Conservation (phyloP, 2,888 invertebrate species). For the Galerucella calmariensis region DNA sequence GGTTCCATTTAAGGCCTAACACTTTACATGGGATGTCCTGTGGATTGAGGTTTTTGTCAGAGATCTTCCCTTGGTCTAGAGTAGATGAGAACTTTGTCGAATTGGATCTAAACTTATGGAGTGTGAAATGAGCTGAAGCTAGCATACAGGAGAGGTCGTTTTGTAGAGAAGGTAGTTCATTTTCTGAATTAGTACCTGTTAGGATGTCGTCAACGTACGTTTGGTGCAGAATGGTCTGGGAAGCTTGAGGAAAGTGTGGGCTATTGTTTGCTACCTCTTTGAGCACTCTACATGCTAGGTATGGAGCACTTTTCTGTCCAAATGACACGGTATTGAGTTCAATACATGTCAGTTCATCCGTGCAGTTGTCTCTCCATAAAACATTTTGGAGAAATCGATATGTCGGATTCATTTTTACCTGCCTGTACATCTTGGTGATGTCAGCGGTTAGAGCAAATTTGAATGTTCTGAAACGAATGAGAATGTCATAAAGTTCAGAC, state of each 20-base stretch:
- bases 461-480: constrained; percentile 20
- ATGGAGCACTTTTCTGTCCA: constrained; percentile 15
- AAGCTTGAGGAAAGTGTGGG: not conserved
- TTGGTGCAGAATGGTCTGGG: not conserved
- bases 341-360: constrained; percentile 21
- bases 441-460: constrained; percentile 28
- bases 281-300: too few relatives aligned
- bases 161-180: not conserved
- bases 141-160: not conserved
- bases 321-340: constrained; percentile 34
- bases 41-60: not conserved
- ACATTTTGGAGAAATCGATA: constrained; percentile 25
- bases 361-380: constrained; percentile 24
- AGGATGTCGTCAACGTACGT: not conserved
- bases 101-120: not conserved
- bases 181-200: not conserved
- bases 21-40: not conserved
- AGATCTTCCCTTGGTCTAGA: not conserved
- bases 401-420: constrained; percentile 13
- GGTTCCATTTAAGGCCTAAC: not conserved
- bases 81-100: not conserved
- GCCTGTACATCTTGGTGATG: constrained; percentile 29
- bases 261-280: not conserved
- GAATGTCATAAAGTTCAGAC: constrained; percentile 31
- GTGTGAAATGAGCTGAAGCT: not conserved